phyloP scores from a whole-genome alignment of 2,888 invertebrate species.

The Dendrolimus houi region DNA sequence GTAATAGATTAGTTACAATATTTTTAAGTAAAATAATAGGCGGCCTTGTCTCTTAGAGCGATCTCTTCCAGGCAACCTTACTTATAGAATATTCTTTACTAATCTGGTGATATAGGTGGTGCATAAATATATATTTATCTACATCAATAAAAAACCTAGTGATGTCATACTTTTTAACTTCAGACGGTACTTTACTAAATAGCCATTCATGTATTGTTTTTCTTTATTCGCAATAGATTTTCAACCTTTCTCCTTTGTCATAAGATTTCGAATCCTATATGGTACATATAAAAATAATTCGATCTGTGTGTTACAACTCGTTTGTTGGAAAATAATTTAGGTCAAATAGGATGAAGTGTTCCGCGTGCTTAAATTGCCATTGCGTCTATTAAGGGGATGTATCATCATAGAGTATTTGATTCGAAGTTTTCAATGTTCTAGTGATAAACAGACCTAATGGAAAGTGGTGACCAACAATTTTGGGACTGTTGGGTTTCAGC shows the following conservation, averaged over 20 bases:
- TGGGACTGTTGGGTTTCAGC: too few relatives aligned
- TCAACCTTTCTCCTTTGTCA: not conserved
- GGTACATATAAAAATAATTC: constrained; percentile 8
- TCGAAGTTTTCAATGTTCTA: too few relatives aligned
- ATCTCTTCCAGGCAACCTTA: too few relatives aligned
- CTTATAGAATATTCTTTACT: too few relatives aligned
- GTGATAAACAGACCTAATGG: too few relatives aligned
- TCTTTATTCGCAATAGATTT: not conserved
- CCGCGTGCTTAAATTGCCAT: constrained; percentile 21
- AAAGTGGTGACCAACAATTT: too few relatives aligned
- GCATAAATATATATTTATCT: not conserved
- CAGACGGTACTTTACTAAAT: not conserved
- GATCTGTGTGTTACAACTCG: constrained; percentile 1
- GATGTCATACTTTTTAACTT: not conserved
- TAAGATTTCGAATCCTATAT: not conserved
- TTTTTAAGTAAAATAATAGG: too few relatives aligned
- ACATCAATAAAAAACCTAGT: not conserved
- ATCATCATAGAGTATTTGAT: too few relatives aligned
- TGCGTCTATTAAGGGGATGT: constrained; percentile 17
- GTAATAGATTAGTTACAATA: too few relatives aligned
- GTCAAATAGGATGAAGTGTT: constrained; percentile 38
- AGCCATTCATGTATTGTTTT: not conserved
- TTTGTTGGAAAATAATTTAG: constrained; percentile 23
- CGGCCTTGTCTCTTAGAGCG: too few relatives aligned
- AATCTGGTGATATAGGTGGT: too few relatives aligned